Evolutionary conservation across 2,113 vertebrate species (phyloP).

Genomic region (Epinephelus cyanopodus): DNA sequence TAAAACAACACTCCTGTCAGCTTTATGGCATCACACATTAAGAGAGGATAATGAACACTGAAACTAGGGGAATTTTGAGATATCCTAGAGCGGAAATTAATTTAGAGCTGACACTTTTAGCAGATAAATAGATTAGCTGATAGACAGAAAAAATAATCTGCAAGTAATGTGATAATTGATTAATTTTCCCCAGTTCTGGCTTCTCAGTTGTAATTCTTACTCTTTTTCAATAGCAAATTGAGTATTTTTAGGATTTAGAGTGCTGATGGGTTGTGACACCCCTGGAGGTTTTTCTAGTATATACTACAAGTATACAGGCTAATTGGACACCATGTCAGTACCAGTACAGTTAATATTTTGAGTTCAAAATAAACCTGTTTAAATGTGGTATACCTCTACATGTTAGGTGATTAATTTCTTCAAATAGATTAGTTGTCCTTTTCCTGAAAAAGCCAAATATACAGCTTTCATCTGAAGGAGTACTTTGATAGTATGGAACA

Average conservation of each 20-base stretch:
- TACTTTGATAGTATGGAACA: too few species aligned
- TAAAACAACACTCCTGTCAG: neutral
- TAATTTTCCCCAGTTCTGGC: neutral
- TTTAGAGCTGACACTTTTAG: neutral
- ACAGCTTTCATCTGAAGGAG: too few species aligned
- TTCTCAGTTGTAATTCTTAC: neutral
- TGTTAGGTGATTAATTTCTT: too few species aligned
- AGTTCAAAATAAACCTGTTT: too few species aligned
- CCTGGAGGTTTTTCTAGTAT: too few species aligned
- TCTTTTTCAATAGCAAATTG: neutral
- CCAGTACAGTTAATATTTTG: too few species aligned
- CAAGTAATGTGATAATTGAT: neutral
- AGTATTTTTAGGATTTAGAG: neutral
- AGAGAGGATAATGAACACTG: neutral
- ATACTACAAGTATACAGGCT: too few species aligned
- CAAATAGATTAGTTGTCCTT: too few species aligned
- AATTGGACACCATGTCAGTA: too few species aligned
- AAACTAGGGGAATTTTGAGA: neutral
- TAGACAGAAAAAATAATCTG: neutral
- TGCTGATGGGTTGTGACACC: too few species aligned
- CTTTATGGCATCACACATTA: neutral
- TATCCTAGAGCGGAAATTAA: neutral
- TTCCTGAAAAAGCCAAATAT: too few species aligned
- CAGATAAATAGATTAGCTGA: neutral
- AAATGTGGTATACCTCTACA: too few species aligned